Base-by-base conservation (phyloP, 2,888 invertebrate species). In the Pseudococcus longispinus region DNA sequence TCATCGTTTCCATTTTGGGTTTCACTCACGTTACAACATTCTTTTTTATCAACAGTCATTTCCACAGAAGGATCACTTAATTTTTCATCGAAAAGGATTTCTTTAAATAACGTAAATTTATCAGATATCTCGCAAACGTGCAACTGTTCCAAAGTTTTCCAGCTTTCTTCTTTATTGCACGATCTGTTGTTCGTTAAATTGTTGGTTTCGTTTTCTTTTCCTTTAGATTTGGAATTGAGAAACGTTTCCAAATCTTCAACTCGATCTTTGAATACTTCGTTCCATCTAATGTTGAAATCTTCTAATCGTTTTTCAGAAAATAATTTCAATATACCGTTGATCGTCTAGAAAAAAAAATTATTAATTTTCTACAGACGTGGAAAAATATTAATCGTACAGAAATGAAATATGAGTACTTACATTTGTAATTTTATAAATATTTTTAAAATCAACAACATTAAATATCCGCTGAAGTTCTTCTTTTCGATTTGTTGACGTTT, bases 381-480 rank as follows among this genome's bases (percentile, higher is more conserved):
- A 29, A 23, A 32, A 32, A 6, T 65, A 9, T 8, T 84, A 32
- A n/a, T n/a, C n/a, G n/a, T n/a, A n/a, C n/a, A n/a, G n/a, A 83
- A 55, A 60, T 37, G 42, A 42, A 80, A 37, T 20, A 80, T 15
- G n/a, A 15, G 3, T 13, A 74, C 46, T 46, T 26, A 85, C 85
- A 44, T 74, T 85, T 5, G 85, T 70, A 74, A 85, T 32, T 46
- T 77, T 74, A 13, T 20, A 23, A 29, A 85, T 85, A 26, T 85
- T 85, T 74, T 46, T 85, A 23, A 85, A 85, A 46, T 85, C 85
- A 1, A 74, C 26, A 44, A 74, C 32, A n/a, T 70, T 74, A 26
- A 85, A 85, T 74, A 85, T 85, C 23, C 85, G 46, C 29, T 85
- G 74, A 13, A 85, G 65, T 46, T 85, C 85, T 85, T 85, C 85